Base-by-base conservation (phyloP, 2,888 invertebrate genomes). In the Sycophila texana region DNA sequence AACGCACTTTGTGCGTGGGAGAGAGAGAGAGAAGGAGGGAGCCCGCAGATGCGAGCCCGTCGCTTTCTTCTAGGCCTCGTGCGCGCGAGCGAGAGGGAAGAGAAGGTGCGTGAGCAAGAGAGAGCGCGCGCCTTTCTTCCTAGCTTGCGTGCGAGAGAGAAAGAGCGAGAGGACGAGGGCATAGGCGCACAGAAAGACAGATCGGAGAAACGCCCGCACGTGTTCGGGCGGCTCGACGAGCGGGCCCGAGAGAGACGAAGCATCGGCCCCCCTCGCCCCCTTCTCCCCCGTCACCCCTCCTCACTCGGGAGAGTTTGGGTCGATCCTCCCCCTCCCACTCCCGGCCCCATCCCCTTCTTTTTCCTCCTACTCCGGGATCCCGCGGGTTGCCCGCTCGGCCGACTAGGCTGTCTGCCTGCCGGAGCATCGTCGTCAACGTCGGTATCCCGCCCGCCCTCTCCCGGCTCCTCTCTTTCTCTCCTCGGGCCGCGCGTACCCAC, bases 391-490 rank as follows among this genome's bases (percentile, higher is more conserved):
- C 83, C 74, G 67, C 81, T 82, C 80, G 77, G 53, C 70, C 55
- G 14, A 47, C 71, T 26, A 20, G 75, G 55, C 55, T 39, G 70
- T 22, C 72, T 16, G 60, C 57, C 63, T 30, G 55, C 63, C 55
- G 63, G 55, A 76, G 77, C 68, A 66, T 70, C 74, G 68, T 74
- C 80, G 74, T 80, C 71, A 78, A 74, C 74, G 74, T 66, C 74
- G 78, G 66, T 74, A 57, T 70, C 68, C 83, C 74, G 53, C 70
- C 68, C 81, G 77, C 82, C 82, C 80, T 88, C 89, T 88, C 88
- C 85, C 87, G 82, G 71, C 81, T 61, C 80, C 66, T 57, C 53
- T 73, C 71, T 76, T 68, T 78, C 77, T 39, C 76, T 22, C 80
- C 82, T 71, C 63, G 63, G n/a, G 4, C 74, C 73, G 18, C 73